Percentiles rank a stretch among this genome's conserved stretches.
These are phyloP conservation scores for Lithodes maja DNA, from an alignment of 2,888 invertebrate species.

Conservation along the genomic window DNA sequence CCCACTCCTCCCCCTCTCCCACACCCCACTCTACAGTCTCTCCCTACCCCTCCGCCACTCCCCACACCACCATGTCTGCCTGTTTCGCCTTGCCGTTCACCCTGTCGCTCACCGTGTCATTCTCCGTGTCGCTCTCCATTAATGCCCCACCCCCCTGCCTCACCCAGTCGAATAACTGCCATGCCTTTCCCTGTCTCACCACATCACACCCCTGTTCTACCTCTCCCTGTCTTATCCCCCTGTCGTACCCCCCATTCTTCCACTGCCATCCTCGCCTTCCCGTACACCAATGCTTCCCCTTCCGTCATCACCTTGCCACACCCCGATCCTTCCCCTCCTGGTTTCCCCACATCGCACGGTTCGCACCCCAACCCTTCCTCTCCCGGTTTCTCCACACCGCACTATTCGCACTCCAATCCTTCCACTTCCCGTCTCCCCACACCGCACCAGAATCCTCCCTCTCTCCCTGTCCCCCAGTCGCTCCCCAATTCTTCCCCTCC, in stretches of 20 bases:
- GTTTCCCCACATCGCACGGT: not conserved
- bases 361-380: slow-evolving; percentile 6
- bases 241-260: slow-evolving; percentile 6
- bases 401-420: not conserved
- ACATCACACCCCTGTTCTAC: not conserved
- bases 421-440: slow-evolving; percentile 7
- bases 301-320: not conserved
- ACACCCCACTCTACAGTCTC: slow-evolving; percentile 25
- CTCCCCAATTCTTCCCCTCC: not conserved
- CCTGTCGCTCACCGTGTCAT: slow-evolving; percentile 9
- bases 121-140: slow-evolving; percentile 1
- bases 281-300: not conserved
- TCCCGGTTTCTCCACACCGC: not conserved
- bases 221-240: not conserved
- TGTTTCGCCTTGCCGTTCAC: slow-evolving; percentile 22
- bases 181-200: not conserved
- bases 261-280: slow-evolving; percentile 20
- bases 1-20: slow-evolving; percentile 25
- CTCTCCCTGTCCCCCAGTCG: not conserved
- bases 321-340: not conserved
- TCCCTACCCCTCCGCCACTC: not conserved
- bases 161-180: not conserved
- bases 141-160: not conserved
- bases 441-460: slow-evolving; percentile 7
- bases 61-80: slow-evolving; percentile 18